Base-by-base conservation (phyloP, 2,113 vertebrate genomes). In the Turnix velox region DNA sequence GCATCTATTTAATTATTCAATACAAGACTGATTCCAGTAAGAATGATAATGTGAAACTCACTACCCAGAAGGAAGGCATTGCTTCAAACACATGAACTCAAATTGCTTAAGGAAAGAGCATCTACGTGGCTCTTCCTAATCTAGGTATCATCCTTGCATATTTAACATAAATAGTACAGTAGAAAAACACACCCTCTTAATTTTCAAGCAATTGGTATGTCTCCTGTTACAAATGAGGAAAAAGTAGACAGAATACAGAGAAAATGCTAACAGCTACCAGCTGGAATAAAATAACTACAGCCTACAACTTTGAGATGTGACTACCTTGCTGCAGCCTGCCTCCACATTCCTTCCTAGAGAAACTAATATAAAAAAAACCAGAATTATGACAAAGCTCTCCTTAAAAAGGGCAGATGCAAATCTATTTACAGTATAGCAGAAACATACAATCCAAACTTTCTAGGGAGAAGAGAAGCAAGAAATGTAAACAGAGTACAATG, bases 281-380 rank as follows among this genome's bases (percentile, higher is more conserved):
- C 23, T 65, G 40, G 27, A 83, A 84, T 42, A 73, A 88, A 77
- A 43, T 17, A 51, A 58, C 42, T 24, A 31, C 14, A 85, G 11
- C 24, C 74, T 33, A 28, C 18, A 59, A 51, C 20, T 40, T 25
- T 46, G 61, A 78, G 46, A 67, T 17, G 2, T 0, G 0, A 46
- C 8, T 12, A 35, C 22, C 19, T 30, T 85, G 31, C 49, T 72
- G 33, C 52, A 74, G 68, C 45, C 35, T 49, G 59, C n/a, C 37
- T 10, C n/a, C n/a, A n/a, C n/a, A n/a, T 42, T 58, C 54, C 67
- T 9, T 63, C 62, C 27, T 30, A 33, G 59, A 69, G 14, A 42
- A 51, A 35, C 33, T 65, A 59, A 6, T 20, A 24, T 18, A 35
- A 39, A 35, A 22, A 18, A 30, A 10, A 15, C 3, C 17, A 31